Evolutionary conservation across 2,797 vertebrate genomes (phyloP).

Genomic region (Parotocinclus haroldoi): DNA sequence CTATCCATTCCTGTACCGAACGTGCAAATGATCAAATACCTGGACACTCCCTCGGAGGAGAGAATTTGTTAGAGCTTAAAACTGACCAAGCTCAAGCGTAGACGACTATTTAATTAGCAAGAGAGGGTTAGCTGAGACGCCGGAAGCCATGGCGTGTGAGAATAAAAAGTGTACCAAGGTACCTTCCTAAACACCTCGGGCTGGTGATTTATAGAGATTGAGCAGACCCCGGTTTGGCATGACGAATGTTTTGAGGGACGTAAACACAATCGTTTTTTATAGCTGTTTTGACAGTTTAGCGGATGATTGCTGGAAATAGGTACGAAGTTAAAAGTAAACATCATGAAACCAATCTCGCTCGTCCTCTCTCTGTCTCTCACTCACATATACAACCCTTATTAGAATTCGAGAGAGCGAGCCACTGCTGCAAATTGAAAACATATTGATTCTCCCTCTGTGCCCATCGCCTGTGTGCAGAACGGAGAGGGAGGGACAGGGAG

Average conservation of each 20-base stretch:
- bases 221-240: not conserved
- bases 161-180: not conserved
- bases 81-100: too few relatives aligned
- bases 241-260: conserved; percentile 9
- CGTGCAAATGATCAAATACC: too few relatives aligned
- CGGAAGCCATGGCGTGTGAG: too few relatives aligned
- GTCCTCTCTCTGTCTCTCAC: conserved; percentile 1
- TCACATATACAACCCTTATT: conserved; percentile 44
- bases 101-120: too few relatives aligned
- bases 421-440: conserved; percentile 64
- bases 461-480: conserved; percentile 40
- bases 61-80: too few relatives aligned
- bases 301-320: conserved; percentile 5
- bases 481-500: conserved; percentile 36
- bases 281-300: conserved; percentile 9
- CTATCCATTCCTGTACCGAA: too few relatives aligned
- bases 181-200: not conserved
- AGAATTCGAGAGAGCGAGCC: conserved; percentile 56
- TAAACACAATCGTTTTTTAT: conserved; percentile 20
- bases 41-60: not conserved
- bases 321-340: conserved; percentile 16
- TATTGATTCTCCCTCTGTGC: conserved; percentile 57
- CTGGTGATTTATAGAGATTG: conserved; percentile 8
- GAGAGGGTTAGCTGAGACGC: too few relatives aligned
- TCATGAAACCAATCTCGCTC: conserved; percentile 14